These are phyloP conservation scores for Tenthredo mesomela DNA, from an alignment of 2,888 invertebrate species.

Conservation along the genomic window DNA sequence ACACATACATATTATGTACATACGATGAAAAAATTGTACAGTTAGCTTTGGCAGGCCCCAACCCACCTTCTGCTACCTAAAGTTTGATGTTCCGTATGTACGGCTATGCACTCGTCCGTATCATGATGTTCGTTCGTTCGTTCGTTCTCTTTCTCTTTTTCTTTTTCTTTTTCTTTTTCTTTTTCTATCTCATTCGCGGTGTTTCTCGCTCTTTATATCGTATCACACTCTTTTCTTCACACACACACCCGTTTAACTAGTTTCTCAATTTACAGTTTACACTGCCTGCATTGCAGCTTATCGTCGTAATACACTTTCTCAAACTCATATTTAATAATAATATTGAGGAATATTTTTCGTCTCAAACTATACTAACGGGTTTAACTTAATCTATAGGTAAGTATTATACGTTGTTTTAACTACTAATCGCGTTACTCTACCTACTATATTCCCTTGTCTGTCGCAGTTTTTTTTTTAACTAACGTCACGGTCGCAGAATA, in stretches of 20 bases:
- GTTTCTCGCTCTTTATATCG: background rate
- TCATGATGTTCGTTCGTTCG: no score
- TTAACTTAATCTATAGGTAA: no score
- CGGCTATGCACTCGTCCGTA: conserved; percentile 39
- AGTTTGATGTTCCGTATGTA: conserved; percentile 32
- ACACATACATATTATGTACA: conserved; percentile 72
- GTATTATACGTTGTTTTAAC: background rate
- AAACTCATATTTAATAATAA: conserved; percentile 15
- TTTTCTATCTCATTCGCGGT: background rate
- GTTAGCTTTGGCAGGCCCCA: conserved; percentile 70
- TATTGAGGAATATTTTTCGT: background rate
- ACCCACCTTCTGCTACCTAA: conserved; percentile 25
- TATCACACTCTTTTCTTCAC: background rate
- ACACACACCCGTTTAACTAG: conserved; percentile 28
- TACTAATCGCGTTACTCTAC: background rate
- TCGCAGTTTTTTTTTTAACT: background rate
- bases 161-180: conserved; percentile 20
- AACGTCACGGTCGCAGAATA: background rate
- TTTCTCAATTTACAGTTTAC: conserved; percentile 31
- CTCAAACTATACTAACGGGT: conserved; percentile 4
- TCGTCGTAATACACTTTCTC: background rate
- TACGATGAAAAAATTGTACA: conserved; percentile 76
- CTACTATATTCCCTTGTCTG: no score
- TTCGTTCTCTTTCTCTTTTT: conserved; percentile 23
- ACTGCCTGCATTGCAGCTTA: background rate